These are phyloP conservation scores for Lasioglossum calceatum DNA, from an alignment of 2,888 invertebrate species.

Conservation along the genomic window DNA sequence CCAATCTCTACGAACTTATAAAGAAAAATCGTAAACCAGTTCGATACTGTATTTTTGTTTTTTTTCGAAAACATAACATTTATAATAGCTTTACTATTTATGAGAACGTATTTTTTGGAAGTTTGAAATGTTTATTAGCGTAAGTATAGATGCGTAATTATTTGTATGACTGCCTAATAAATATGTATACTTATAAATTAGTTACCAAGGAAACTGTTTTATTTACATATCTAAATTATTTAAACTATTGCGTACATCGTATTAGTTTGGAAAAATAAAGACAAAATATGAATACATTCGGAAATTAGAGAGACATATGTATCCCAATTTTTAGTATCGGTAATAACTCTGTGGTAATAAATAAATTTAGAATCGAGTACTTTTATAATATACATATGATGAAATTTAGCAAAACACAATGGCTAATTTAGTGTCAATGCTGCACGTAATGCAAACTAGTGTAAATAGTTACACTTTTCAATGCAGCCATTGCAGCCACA, in stretches of 20 bases:
- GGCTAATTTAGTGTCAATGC: not conserved
- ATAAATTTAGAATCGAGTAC: not conserved
- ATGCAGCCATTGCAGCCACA: slow-evolving; percentile 24
- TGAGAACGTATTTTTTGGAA: not conserved
- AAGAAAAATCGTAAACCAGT: not conserved
- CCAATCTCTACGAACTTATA: slow-evolving; percentile 14
- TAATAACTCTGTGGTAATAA: no score
- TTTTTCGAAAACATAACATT: not conserved
- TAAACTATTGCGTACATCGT: not conserved
- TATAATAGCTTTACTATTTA: not conserved
- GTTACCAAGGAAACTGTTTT: not conserved
- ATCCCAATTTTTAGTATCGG: not conserved
- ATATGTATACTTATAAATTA: not conserved
- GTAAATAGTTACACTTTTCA: slow-evolving; percentile 20
- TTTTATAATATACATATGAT: not conserved
- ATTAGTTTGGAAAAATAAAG: not conserved
- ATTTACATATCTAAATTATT: not conserved
- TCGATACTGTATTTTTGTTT: not conserved
- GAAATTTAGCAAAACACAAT: not conserved
- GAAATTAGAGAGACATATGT: not conserved
- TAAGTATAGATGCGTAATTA: not conserved
- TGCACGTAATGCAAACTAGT: not conserved
- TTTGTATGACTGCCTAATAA: not conserved
- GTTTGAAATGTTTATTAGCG: not conserved
- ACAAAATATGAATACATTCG: not conserved